Conservation (phyloP, 2,888 invertebrate species). For the Dicyrtoma fusca region DNA sequence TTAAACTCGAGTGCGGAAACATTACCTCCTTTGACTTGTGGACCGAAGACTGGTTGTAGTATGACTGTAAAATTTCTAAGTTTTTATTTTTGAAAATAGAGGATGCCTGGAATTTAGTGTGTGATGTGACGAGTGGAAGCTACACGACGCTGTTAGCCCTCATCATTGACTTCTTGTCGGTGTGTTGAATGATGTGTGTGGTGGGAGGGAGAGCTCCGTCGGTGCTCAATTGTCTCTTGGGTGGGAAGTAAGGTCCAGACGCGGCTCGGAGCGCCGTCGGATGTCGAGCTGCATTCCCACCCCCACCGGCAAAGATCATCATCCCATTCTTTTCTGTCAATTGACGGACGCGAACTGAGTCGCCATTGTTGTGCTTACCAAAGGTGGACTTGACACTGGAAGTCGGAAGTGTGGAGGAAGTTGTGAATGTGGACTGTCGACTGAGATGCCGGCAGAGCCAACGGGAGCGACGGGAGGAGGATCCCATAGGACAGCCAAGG, state of each 20-base stretch:
- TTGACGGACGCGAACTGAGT: conserved; percentile 53
- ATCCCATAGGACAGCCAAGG: conserved; percentile 57
- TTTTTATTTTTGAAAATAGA: no score
- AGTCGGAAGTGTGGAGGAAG: conserved; percentile 60
- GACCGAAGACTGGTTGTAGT: no score
- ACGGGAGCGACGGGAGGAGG: conserved; percentile 58
- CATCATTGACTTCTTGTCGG: conserved; percentile 50
- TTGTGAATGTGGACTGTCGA: conserved; percentile 70
- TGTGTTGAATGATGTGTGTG: conserved; percentile 43
- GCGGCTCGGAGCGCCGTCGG: conserved; percentile 49
- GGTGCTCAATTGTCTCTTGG: conserved; percentile 53
- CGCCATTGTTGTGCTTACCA: conserved; percentile 48
- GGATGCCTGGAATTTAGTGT: no score
- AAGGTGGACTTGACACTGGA: conserved; percentile 55
- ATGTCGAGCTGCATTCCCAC: conserved; percentile 38
- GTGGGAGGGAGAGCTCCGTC: conserved; percentile 45
- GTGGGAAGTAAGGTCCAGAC: conserved; percentile 56
- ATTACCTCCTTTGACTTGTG: no score
- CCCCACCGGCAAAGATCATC: conserved; percentile 39
- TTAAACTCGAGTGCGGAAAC: no score
- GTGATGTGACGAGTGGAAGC: conserved; percentile 5
- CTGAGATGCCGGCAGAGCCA: conserved; percentile 61
- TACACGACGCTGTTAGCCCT: conserved; percentile 56
- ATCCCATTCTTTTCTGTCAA: conserved; percentile 43
- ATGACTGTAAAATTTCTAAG: no score